Base-by-base conservation (phyloP, 2,888 invertebrate genomes). In the Troilus luridus region DNA sequence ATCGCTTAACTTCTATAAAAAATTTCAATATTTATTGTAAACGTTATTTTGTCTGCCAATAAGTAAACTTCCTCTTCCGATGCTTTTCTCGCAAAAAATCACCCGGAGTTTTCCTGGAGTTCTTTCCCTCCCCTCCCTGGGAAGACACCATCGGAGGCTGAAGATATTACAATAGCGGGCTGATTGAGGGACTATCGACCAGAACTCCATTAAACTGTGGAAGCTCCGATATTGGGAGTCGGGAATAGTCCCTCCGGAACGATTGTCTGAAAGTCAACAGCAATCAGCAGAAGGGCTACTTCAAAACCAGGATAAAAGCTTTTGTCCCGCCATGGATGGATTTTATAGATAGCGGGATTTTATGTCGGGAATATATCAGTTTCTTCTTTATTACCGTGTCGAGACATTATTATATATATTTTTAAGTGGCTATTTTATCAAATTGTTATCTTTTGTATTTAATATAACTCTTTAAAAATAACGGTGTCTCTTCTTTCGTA, bases 161-260 rank as follows among this genome's bases (percentile, higher is more conserved):
- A 85, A 85, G 85, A 85, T 85, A 85, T 85, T 85, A 85, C 85
- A 85, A 85, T 85, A 58, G 85, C 56, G 10, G n/a, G 7, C 56
- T 85, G 85, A 85, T 85, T 85, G 56, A 58, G 85, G 56, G 56
- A 85, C 85, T 85, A 85, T 85, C 85, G 85, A 85, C 56, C 85
- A 85, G 85, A 85, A 85, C 85, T 85, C 85, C 85, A 85, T 85
- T 85, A 85, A 85, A 85, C 85, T 85, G 85, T 85, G n/a, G 85
- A 85, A 85, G 85, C 72, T 77, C 72, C 72, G 41, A 77, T 77
- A 77, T 77, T 77, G 72, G 72, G 72, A 77, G 72, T 56, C 12
- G 56, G 85, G 56, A 58, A 56, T 56, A 54, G 85, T 85, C 85
- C 56, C 85, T 56, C 56, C 6, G 85, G 85, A 58, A 85, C 85